Base-by-base conservation (phyloP, 2,888 invertebrate species). In the Masnerella sp. region DNA sequence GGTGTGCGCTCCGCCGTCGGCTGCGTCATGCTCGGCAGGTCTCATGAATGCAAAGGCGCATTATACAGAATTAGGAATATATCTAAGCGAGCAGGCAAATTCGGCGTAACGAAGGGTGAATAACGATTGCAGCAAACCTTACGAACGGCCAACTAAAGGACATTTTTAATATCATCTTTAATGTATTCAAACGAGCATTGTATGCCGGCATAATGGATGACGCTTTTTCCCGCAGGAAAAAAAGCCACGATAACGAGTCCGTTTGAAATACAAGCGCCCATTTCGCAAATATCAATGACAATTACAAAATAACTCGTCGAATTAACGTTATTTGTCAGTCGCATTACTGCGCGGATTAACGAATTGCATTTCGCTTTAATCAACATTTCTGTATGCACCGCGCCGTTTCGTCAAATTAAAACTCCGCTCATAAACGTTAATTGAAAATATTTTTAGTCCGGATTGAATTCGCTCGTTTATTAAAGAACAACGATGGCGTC, bases 101-200 rank as follows among this genome's bases (percentile, higher is more conserved):
- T 62, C 74, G 49, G 65, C 52, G 59, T 72, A 74, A 74, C 74
- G 74, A 74, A 74, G 71, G 71, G 71, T 72, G 71, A 72, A 72
- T 67, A 67, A 74, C 68, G 74, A 69, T 67, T 72, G 65, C 64
- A 59, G 71, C 51, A 71, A 71, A 64, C 64, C 56, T 64, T 58
- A 61, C 69, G 47, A 47, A 61, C 61, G 40, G 40, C 70, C 54
- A 56, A 70, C 70, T 62, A 70, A 62, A 70, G 62, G 61, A 52
- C 65, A 56, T 71, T 72, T 72, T 67, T 68, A 59, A 68, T 68
- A 68, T 68, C 68, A 68, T 69, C 69, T 69, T 61, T 69, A 68
- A 68, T 68, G 68, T 59, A 68, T 68, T 68, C 68, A 68, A 68
- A 68, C 68, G 68, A 52, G 30, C 30, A 59, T 51, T 68, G 59